These are phyloP conservation scores for Phenganax marumi DNA, from an alignment of 92 coral and sea anemone genomes.

Conservation along the genomic window DNA sequence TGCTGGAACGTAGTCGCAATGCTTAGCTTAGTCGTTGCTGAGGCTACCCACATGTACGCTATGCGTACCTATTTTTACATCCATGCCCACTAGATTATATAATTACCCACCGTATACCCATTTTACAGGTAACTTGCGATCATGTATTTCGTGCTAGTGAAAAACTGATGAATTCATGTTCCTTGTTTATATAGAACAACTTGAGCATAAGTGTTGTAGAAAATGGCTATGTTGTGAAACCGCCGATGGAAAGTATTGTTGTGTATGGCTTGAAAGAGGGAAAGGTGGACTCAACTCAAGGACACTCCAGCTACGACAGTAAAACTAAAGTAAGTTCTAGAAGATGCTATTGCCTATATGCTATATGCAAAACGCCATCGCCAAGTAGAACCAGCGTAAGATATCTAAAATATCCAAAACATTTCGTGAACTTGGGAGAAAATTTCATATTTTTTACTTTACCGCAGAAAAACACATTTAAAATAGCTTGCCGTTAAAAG, in stretches of 20 bases:
- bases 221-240: slow-evolving; percentile 31
- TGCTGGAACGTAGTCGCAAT: no score
- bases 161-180: not conserved
- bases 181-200: not conserved
- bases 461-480: no score
- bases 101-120: no score
- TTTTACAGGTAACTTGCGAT: not conserved
- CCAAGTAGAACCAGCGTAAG: not conserved
- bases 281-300: slow-evolving; percentile 19
- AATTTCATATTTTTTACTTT: no score
- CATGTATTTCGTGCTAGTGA: not conserved
- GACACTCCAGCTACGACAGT: slow-evolving; percentile 2
- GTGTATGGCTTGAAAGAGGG: slow-evolving; percentile 22
- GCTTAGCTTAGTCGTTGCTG: no score
- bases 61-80: no score
- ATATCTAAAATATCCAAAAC: not conserved
- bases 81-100: no score
- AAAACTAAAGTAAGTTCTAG: slow-evolving; percentile 18
- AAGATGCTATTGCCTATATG: not conserved
- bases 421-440: no score
- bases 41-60: no score
- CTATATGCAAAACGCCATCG: not conserved
- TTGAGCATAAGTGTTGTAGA: not conserved
- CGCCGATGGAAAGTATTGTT: slow-evolving; percentile 16
- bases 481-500: no score